Base-by-base conservation (phyloP, 1,140 invertebrate genomes). In the Lasioglossum albipes region DNA sequence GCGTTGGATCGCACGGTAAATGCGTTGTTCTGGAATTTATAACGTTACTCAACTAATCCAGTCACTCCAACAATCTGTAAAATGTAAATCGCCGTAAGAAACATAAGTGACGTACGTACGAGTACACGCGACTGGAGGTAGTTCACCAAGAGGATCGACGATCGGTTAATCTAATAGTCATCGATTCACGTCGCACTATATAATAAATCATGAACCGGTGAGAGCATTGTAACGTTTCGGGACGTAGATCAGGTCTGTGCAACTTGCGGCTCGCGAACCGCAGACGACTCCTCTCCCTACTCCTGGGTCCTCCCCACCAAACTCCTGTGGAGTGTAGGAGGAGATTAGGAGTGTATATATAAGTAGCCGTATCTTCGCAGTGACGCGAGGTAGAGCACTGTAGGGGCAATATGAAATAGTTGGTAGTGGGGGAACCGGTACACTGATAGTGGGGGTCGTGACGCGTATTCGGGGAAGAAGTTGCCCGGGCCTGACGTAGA, bases 11-110 rank as follows among this genome's bases (percentile, higher is more conserved):
- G 66, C 70, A 18, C 42, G 54, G 54, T 72, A 80, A 67, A 84
- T 72, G 59, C 45, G 71, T 84, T 84, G 67, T 84, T 84, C 27
- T 84, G 75, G 49, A 69, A 84, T 74, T 80, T 80, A 66, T 75
- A 75, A 69, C 71, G 76, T 75, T 45, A 66, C 61, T 41, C 83
- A 36, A 57, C 71, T 80, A 71, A 67, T 31, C 66, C 10, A 71
- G 54, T 75, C 83, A 81, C 79, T 54, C 82, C 71, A 59, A 83
- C 76, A 83, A 72, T 66, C 45, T 84, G 78, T 81, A 61, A 81
- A 64, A 74, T 81, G 77, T 74, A 67, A 84, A 80, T 81, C 62
- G 70, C 54, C 54, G 49, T 84, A 81, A 71, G 62, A 75, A 65
- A 42, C 74, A 61, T 72, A 80, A 84, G 67, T 57, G 68, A 81